Evolutionary conservation across 53 echinoderm and acorn worm species (phyloP).

Genomic region (Zoroaster sp.): DNA sequence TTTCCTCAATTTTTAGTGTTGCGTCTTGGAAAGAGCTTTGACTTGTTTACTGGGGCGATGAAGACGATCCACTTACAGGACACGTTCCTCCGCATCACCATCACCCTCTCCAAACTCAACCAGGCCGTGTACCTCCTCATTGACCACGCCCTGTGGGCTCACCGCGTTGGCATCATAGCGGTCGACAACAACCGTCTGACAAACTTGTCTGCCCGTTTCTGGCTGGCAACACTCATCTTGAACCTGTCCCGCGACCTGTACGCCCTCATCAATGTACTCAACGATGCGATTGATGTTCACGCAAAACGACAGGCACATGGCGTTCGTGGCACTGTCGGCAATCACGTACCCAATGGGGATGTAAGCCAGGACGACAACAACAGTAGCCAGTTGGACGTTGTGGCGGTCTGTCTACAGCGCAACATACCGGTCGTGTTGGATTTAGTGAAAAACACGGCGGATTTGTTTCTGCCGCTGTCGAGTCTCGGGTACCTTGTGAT

Average conservation of each 20-base stretch:
- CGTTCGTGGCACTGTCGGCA: background rate
- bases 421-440: constrained; percentile 75
- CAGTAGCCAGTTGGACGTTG: background rate
- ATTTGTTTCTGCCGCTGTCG: constrained; percentile 86
- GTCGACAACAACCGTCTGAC: constrained; percentile 75
- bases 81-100: constrained; percentile 75
- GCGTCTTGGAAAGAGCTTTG: constrained; percentile 87
- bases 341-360: constrained; percentile 10
- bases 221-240: constrained; percentile 90
- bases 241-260: constrained; percentile 83
- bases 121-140: constrained; percentile 88
- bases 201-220: constrained; percentile 82
- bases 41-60: constrained; percentile 68
- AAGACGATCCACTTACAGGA: constrained; percentile 79
- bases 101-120: constrained; percentile 93
- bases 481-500: constrained; percentile 77
- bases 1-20: constrained; percentile 64
- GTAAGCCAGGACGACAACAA: background rate
- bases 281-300: constrained; percentile 6
- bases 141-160: constrained; percentile 93
- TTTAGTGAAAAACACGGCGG: constrained; percentile 78
- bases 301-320: constrained; percentile 1
- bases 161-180: constrained; percentile 71
- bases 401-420: constrained; percentile 6
- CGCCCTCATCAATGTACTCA: constrained; percentile 63